A percentile compares a stretch with the other conserved stretches of the same genome.
Evolutionary conservation across 2,797 vertebrate species (phyloP).

Genomic region (Cetoscarus ocellatus): DNA sequence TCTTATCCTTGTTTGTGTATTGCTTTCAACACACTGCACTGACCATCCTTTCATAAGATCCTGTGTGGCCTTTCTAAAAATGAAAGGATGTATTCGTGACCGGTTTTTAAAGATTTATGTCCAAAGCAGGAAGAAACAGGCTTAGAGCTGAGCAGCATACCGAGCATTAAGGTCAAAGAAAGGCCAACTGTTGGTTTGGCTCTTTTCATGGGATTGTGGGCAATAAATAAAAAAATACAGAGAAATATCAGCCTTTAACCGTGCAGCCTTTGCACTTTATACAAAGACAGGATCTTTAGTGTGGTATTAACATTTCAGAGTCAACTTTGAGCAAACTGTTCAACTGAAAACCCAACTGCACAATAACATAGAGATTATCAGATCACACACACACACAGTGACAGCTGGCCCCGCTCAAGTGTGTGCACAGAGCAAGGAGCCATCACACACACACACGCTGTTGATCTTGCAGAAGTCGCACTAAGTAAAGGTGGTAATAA

Average conservation of each 20-base stretch:
- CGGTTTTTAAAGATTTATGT: constrained; percentile 1
- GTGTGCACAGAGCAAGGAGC: background rate
- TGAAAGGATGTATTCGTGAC: background rate
- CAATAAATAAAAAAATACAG: background rate
- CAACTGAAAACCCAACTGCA: background rate
- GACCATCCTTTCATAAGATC: background rate
- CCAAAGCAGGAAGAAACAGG: background rate
- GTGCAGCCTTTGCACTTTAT: background rate
- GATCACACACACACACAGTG: background rate
- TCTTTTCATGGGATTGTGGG: constrained; percentile 1
- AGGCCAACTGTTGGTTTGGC: background rate
- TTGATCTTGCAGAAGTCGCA: constrained; percentile 37
- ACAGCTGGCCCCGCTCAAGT: background rate
- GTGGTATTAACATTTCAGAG: constrained; percentile 4
- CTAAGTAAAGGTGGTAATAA: constrained; percentile 39
- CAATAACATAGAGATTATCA: constrained; percentile 11
- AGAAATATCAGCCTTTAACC: background rate
- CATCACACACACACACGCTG: constrained; percentile 17
- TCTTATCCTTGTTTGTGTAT: background rate
- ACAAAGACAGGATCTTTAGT: background rate
- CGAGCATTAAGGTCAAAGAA: background rate
- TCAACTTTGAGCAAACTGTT: background rate
- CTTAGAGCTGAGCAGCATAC: background rate
- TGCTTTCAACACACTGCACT: background rate
- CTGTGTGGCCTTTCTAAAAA: constrained; percentile 2